phyloP scores from a whole-genome alignment of 2,113 vertebrate species.

The Smithornis capensis region DNA sequence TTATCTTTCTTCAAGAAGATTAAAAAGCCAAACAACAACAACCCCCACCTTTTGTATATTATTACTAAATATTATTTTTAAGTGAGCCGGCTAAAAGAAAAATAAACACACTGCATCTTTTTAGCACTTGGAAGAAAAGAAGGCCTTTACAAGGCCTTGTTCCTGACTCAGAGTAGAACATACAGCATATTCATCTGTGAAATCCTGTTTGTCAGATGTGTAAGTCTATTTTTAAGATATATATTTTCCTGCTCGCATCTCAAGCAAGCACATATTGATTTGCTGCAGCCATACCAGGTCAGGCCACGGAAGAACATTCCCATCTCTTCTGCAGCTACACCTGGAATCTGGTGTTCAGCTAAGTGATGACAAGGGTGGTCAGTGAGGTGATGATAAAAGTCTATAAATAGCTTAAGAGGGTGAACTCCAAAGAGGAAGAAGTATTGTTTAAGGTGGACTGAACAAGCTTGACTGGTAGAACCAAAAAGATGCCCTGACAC shows the following conservation, averaged over 20 bases:
- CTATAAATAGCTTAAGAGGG: slow-evolving; percentile 53
- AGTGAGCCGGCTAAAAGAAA: background rate
- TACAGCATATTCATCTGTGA: background rate
- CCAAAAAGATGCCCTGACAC: background rate
- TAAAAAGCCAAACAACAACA: background rate
- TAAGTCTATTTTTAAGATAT: background rate
- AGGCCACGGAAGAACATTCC: background rate
- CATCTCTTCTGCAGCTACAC: background rate
- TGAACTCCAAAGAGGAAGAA: background rate
- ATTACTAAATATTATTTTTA: background rate
- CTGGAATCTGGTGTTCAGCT: slow-evolving; percentile 33
- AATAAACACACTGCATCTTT: background rate
- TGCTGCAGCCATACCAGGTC: background rate
- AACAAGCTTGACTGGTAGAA: background rate
- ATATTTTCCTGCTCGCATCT: background rate
- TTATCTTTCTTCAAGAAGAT: background rate
- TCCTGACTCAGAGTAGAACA: background rate
- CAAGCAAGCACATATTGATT: background rate
- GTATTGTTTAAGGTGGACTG: slow-evolving; percentile 47
- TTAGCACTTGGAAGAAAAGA: background rate
- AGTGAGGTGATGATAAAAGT: slow-evolving; percentile 41
- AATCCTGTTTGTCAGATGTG: background rate
- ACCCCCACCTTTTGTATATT: background rate
- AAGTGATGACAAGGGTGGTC: slow-evolving; percentile 47
- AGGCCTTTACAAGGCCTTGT: background rate